Evolutionary conservation across 2,888 invertebrate species (phyloP), one percentile per base, ranked within the genome.

Genomic region (Pachliopta kotzebuea): DNA sequence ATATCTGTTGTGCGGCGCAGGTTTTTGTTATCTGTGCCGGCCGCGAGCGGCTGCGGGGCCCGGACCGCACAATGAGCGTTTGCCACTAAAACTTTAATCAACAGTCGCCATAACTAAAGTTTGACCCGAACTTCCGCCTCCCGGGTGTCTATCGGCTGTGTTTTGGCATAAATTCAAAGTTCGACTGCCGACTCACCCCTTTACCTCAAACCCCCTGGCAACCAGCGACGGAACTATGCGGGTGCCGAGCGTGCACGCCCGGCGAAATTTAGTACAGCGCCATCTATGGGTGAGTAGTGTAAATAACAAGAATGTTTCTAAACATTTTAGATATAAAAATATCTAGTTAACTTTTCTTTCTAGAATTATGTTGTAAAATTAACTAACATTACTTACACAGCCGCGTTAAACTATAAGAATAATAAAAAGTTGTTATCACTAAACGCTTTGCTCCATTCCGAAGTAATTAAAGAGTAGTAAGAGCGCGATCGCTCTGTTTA

Each of bases 91-190:
- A 78, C 72, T 82, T 78, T 84, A 85, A 85, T 85, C 85, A 80
- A 76, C 80, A 74, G 73, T 73, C 68, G 45, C 77, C 81, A 81
- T 77, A 72, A 76, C 72, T 65, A 60, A 77, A 75, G 68, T 74
- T 74, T 70, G 56, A 62, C 64, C 56, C 66, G 63, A 75, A 76
- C 73, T 76, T 75, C n/a, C 68, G 64, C 61, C 74, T 71, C 70
- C 68, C 61, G 67, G 72, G 70, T 70, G 69, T 74, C 72, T 74
- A 71, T 68, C 69, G 66, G 59, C 73, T 72, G 72, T 72, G 83
- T 80, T 83, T 82, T 74, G 78, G 77, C 82, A 81, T 83, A 83
- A 84, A 84, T 83, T 81, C 79, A 75, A 83, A 83, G 74, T 79
- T 78, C 71, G 68, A 55, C 68, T 56, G 60, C 61, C 58, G 29